These are phyloP conservation scores for Procavia capensis DNA, from an alignment of 2,113 vertebrate genomes.

Conservation along the genomic window DNA sequence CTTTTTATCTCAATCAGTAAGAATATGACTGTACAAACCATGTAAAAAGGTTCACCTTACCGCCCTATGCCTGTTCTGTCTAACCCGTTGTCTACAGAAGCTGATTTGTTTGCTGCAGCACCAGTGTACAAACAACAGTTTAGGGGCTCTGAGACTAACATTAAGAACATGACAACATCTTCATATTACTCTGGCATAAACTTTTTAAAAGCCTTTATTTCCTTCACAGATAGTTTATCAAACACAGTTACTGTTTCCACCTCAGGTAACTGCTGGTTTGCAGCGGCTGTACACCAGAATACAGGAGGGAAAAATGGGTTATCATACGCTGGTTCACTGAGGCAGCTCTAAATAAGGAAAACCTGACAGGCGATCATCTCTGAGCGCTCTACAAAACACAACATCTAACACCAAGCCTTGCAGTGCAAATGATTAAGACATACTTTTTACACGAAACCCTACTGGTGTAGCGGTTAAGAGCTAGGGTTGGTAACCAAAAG, in stretches of 20 bases:
- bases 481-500: too few relatives aligned
- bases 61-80: background rate
- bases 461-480: too few relatives aligned
- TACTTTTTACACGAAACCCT: background rate
- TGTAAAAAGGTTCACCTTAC: background rate
- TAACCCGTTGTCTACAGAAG: too few relatives aligned
- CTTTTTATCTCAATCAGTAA: background rate
- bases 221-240: background rate
- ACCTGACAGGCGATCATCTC: background rate
- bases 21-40: background rate
- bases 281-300: background rate
- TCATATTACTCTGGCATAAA: background rate
- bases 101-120: background rate
- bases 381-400: background rate
- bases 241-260: background rate
- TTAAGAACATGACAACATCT: constrained; percentile 13
- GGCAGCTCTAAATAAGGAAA: constrained; percentile 14
- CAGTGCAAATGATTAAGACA: background rate
- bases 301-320: background rate
- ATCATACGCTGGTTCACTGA: background rate
- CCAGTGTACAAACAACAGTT: background rate
- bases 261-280: constrained; percentile 35
- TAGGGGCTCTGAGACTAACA: background rate
- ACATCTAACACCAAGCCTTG: background rate
- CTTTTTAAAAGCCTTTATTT: constrained; percentile 41